phyloP scores from a whole-genome alignment of 1,140 invertebrate species.

The Aphelenchoides avenae region DNA sequence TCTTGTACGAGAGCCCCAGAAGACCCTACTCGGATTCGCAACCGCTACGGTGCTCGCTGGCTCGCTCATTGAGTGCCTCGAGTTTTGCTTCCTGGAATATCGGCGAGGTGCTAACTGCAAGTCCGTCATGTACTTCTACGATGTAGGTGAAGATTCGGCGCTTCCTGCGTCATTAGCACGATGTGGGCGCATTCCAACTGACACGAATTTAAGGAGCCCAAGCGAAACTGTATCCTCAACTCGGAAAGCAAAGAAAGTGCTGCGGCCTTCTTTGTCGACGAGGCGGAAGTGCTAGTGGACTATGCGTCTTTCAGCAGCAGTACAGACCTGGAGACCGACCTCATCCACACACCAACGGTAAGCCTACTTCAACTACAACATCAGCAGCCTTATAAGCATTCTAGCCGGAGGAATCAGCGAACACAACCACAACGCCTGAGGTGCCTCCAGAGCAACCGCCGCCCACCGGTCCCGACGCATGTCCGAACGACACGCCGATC shows the following conservation, averaged over 20 bases:
- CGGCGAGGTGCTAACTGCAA: constrained; percentile 6
- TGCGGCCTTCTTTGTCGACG: constrained; percentile 38
- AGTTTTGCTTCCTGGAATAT: constrained; percentile 36
- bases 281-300: constrained; percentile 36
- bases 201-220: background rate
- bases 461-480: too few relatives aligned
- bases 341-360: too few relatives aligned
- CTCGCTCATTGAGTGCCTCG: constrained; percentile 38
- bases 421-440: too few relatives aligned
- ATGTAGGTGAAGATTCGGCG: constrained; percentile 19
- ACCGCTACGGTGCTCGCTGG: constrained; percentile 13
- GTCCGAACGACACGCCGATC: too few relatives aligned
- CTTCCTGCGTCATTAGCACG: background rate
- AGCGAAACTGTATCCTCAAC: constrained; percentile 37
- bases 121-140: constrained; percentile 41
- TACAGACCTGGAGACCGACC: too few relatives aligned
- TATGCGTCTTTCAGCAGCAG: constrained; percentile 43
- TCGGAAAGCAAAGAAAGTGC: constrained; percentile 26
- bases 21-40: constrained; percentile 37
- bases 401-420: too few relatives aligned
- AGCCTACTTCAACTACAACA: too few relatives aligned
- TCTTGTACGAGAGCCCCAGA: constrained; percentile 29
- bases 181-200: constrained; percentile 8
- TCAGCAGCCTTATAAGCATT: too few relatives aligned
- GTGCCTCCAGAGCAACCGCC: too few relatives aligned